These are phyloP conservation scores for Tonatia bakeri DNA, from an alignment of 2,113 vertebrate genomes.

Conservation along the genomic window DNA sequence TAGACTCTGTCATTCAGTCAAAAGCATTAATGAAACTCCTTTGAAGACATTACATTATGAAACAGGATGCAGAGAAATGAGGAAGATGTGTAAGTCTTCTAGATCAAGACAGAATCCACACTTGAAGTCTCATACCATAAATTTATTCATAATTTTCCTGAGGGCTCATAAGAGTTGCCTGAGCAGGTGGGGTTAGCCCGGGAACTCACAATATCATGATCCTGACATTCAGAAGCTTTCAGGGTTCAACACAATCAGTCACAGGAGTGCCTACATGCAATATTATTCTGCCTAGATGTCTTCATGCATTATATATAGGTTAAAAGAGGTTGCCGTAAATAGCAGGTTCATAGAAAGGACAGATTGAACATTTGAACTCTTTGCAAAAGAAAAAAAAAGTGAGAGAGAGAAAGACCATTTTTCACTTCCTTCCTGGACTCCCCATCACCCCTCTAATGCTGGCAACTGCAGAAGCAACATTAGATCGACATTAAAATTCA, in stretches of 20 bases:
- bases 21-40: slow-evolving; percentile 61
- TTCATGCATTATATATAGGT: slow-evolving; percentile 86
- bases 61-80: slow-evolving; percentile 46
- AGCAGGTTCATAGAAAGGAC: slow-evolving; percentile 84
- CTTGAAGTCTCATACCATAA: slow-evolving; percentile 42
- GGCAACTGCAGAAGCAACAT: slow-evolving; percentile 67
- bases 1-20: slow-evolving; percentile 52
- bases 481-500: slow-evolving; percentile 80
- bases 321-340: slow-evolving; percentile 84
- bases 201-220: slow-evolving; percentile 35
- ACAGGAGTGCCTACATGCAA: slow-evolving; percentile 70
- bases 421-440: slow-evolving; percentile 74
- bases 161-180: slow-evolving; percentile 43
- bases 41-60: slow-evolving; percentile 54
- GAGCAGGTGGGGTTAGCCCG: slow-evolving; percentile 54
- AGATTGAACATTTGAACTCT: slow-evolving; percentile 84
- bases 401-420: slow-evolving; percentile 68
- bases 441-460: slow-evolving; percentile 74
- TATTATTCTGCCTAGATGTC: slow-evolving; percentile 78
- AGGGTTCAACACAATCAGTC: slow-evolving; percentile 74
- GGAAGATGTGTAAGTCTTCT: slow-evolving; percentile 43
- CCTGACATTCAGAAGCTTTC: slow-evolving; percentile 71
- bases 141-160: slow-evolving; percentile 55
- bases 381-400: slow-evolving; percentile 43
- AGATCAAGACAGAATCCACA: slow-evolving; percentile 29